Conservation (phyloP, 2,113 vertebrate genomes). For the Ciconia stormi region DNA sequence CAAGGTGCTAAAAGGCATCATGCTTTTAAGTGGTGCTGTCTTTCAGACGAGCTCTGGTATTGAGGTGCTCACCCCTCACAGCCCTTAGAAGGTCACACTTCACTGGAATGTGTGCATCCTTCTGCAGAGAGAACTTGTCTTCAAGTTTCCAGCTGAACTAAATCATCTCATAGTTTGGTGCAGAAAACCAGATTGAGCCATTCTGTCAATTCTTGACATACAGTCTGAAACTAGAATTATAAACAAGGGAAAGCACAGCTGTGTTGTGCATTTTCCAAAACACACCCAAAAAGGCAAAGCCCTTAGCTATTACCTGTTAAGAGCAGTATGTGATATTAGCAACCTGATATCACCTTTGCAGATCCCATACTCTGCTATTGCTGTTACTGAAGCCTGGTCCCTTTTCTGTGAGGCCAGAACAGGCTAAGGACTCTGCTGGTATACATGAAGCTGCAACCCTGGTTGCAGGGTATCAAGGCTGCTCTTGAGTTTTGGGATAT, state of each 20-base stretch:
- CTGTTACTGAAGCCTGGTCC: not conserved
- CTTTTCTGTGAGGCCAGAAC: too few species aligned
- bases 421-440: not conserved
- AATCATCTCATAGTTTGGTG: not conserved
- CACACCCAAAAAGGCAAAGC: not conserved
- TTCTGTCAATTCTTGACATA: not conserved
- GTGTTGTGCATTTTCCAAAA: not conserved
- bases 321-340: not conserved
- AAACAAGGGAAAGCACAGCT: not conserved
- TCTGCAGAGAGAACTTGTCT: not conserved
- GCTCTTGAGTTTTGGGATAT: not conserved
- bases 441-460: fast-evolving
- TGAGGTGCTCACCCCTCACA: not conserved
- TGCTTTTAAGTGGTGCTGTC: not conserved
- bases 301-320: not conserved
- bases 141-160: not conserved
- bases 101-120: not conserved
- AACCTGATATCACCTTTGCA: not conserved
- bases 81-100: not conserved
- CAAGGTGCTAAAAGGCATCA: not conserved
- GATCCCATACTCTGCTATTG: not conserved
- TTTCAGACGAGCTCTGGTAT: not conserved
- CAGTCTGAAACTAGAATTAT: not conserved
- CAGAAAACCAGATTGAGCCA: not conserved
- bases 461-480: fast-evolving